Conservation (phyloP, 2,888 invertebrate species). For the Eledone cirrhosa region DNA sequence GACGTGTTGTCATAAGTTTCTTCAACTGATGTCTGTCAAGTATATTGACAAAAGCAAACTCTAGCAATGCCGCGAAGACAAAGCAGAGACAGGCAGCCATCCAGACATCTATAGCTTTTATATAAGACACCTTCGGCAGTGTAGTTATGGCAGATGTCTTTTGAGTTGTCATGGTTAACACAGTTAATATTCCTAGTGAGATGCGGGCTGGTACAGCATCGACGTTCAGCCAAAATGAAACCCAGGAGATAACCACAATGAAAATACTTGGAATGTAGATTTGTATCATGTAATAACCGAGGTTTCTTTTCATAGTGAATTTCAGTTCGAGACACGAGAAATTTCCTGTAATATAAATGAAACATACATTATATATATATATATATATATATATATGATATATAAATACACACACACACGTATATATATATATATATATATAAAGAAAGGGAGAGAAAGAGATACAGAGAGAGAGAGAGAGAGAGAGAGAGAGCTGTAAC, state of each 20-base stretch:
- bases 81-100: constrained; percentile 54
- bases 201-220: constrained; percentile 54
- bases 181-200: constrained; percentile 49
- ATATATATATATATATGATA: neutral
- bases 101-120: constrained; percentile 57
- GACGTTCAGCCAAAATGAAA: constrained; percentile 54
- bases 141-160: constrained; percentile 43
- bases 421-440: too few species aligned
- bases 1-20: neutral
- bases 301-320: constrained; percentile 45
- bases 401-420: too few species aligned
- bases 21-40: constrained; percentile 38
- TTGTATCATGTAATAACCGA: constrained; percentile 59
- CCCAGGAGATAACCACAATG: constrained; percentile 56
- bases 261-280: constrained; percentile 55
- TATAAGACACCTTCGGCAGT: constrained; percentile 51
- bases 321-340: constrained; percentile 51
- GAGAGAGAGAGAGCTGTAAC: neutral
- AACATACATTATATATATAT: neutral
- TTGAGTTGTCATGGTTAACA: constrained; percentile 52
- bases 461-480: too few species aligned
- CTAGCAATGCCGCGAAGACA: constrained; percentile 50
- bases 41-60: constrained; percentile 54
- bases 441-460: too few species aligned
- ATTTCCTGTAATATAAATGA: constrained; percentile 37